These are phyloP conservation scores for Erebia ligea DNA, from an alignment of 2,888 invertebrate species.

Conservation along the genomic window DNA sequence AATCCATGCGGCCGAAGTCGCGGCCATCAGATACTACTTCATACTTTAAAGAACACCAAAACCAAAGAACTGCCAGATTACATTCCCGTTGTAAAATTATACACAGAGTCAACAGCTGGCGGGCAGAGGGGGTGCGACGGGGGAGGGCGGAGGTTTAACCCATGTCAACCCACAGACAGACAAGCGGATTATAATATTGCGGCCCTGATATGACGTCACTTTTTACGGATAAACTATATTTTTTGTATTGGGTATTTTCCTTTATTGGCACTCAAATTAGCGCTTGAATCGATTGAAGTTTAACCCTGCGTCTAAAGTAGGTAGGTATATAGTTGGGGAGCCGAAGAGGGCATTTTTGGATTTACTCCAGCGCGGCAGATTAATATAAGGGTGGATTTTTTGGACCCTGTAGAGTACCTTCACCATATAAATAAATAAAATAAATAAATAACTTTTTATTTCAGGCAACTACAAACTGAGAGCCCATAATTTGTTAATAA, in stretches of 20 bases:
- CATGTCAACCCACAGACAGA: constrained; percentile 47
- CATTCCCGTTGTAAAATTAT: constrained; percentile 31
- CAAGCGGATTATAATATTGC: constrained; percentile 48
- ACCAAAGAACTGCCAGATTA: constrained; percentile 30
- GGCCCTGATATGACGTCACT: constrained; percentile 33
- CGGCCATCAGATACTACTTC: neutral
- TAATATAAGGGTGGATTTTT: too few species aligned
- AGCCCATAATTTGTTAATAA: too few species aligned
- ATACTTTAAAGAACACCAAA: constrained; percentile 19
- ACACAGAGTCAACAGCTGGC: constrained; percentile 35
- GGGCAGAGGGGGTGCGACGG: neutral
- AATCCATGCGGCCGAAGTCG: too few species aligned
- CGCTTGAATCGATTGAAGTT: neutral
- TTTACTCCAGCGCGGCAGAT: too few species aligned
- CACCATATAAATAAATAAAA: too few species aligned
- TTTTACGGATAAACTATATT: constrained; percentile 29
- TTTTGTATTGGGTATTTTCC: constrained; percentile 1
- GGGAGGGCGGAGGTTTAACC: constrained; percentile 41
- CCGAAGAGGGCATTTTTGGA: too few species aligned
- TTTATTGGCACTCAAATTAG: neutral
- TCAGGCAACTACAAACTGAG: too few species aligned
- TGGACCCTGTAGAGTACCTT: too few species aligned
- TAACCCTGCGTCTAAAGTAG: too few species aligned
- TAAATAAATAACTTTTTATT: too few species aligned
- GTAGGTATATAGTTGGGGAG: too few species aligned